Percentiles rank a stretch among this genome's conserved stretches.
Conservation (phyloP, 1,140 invertebrate species). For the Phortica variegata region DNA sequence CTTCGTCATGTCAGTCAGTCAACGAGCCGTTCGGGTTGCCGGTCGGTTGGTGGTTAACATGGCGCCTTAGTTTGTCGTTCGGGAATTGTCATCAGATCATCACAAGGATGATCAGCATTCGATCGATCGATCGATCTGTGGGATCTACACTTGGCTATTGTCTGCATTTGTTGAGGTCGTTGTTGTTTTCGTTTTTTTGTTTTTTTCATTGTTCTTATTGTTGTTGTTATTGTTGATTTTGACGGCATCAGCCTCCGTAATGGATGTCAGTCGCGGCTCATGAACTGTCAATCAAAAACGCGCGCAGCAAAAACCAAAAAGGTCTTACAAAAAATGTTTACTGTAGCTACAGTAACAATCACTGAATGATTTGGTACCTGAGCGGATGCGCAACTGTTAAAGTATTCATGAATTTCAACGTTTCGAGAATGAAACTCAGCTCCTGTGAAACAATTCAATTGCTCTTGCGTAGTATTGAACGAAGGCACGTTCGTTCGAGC, state of each 20-base stretch:
- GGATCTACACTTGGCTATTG: constrained; percentile 24
- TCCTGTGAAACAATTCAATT: constrained; percentile 51
- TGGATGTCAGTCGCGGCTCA: constrained; percentile 38
- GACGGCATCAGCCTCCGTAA: constrained; percentile 32
- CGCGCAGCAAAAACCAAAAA: constrained; percentile 5
- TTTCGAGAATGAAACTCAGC: constrained; percentile 9
- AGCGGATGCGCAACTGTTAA: constrained; percentile 22
- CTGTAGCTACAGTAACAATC: constrained; percentile 27
- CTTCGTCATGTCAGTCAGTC: constrained; percentile 41
- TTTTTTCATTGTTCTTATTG: constrained; percentile 8
- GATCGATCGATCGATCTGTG: too few relatives aligned
- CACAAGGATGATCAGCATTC: constrained; percentile 44
- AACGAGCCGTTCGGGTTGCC: constrained; percentile 9
- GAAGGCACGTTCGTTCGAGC: too few relatives aligned
- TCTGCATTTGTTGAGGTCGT: constrained; percentile 9
- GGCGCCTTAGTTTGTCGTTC: constrained; percentile 53
- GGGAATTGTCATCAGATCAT: constrained; percentile 50
- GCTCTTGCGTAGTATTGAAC: too few relatives aligned
- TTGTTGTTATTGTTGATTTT: constrained; percentile 6
- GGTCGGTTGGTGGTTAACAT: constrained; percentile 52
- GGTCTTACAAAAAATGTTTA: background rate
- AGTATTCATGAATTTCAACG: background rate
- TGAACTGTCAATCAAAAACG: constrained; percentile 48
- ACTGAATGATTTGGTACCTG: constrained; percentile 16
- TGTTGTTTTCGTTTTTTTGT: constrained; percentile 21